phyloP scores from a whole-genome alignment of 1,140 invertebrate species.

The Temnothorax nylanderi region DNA sequence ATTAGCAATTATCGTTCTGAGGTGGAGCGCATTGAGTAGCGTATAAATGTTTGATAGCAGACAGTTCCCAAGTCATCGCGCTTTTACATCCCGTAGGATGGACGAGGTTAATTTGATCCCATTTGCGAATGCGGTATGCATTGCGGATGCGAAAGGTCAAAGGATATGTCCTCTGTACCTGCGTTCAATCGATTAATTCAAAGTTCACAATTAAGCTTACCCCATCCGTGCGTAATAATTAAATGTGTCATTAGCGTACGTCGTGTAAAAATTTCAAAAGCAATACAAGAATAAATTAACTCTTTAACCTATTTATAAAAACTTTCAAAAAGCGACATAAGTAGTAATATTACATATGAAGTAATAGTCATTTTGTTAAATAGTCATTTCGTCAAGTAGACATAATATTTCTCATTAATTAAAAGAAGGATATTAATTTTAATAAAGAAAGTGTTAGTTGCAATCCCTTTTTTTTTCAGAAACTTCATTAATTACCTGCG shows the following conservation, averaged over 20 bases:
- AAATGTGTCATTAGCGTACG: not conserved
- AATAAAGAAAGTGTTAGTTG: not conserved
- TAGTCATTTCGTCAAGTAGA: not conserved
- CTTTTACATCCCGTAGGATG: conserved; percentile 48
- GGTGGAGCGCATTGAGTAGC: conserved; percentile 30
- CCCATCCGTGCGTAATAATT: conserved; percentile 37
- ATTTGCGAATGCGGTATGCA: conserved; percentile 54
- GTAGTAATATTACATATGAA: not conserved
- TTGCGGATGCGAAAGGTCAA: conserved; percentile 58
- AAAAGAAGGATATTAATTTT: too few relatives aligned
- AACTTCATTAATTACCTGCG: conserved; percentile 4
- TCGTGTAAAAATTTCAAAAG: conserved; percentile 2
- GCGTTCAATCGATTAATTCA: conserved; percentile 49
- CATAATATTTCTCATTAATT: conserved; percentile 32
- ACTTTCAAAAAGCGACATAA: not conserved
- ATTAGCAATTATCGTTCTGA: conserved; percentile 57
- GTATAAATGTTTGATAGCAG: conserved; percentile 43
- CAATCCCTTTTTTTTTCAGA: not conserved
- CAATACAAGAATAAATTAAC: not conserved
- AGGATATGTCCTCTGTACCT: conserved; percentile 22
- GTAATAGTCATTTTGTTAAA: not conserved
- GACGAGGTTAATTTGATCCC: conserved; percentile 54
- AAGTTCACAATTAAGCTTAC: conserved; percentile 38
- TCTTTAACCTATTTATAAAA: not conserved
- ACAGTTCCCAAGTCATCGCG: conserved; percentile 55